A percentile compares a stretch with the other conserved stretches of the same genome.
Evolutionary conservation across 1,140 invertebrate genomes (phyloP).

Genomic region (Zaprionus camerounensis): DNA sequence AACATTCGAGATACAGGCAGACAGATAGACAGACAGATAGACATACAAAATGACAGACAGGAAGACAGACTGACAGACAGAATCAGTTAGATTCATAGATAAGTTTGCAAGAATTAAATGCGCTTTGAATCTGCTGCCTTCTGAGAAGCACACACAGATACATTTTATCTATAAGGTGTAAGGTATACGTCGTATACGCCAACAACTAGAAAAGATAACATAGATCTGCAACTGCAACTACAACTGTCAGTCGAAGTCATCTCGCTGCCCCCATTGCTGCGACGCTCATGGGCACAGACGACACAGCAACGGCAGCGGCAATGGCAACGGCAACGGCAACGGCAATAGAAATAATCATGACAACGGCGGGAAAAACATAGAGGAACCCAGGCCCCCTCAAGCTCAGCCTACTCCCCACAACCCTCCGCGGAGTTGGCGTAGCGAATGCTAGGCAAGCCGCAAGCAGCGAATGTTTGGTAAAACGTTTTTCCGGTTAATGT

Average conservation of each 20-base stretch:
- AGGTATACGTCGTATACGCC: too few relatives aligned
- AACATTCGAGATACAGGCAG: not conserved
- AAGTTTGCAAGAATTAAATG: too few relatives aligned
- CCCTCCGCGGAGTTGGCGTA: not conserved
- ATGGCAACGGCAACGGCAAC: not conserved
- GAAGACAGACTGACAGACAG: not conserved
- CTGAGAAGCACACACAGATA: too few relatives aligned
- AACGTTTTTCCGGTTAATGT: conserved; percentile 57
- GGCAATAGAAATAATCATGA: conserved; percentile 42
- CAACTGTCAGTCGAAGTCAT: not conserved
- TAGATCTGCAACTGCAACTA: not conserved
- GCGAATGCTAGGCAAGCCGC: conserved; percentile 21
- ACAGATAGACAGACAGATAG: not conserved
- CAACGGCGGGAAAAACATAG: conserved; percentile 42
- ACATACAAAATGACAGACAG: not conserved
- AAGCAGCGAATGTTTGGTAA: conserved; percentile 36
- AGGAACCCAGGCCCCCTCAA: not conserved
- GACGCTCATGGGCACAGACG: not conserved
- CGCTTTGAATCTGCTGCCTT: too few relatives aligned
- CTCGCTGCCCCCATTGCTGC: not conserved
- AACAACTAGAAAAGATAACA: not conserved
- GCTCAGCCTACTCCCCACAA: not conserved
- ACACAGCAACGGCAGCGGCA: not conserved
- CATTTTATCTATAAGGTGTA: too few relatives aligned
- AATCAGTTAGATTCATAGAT: not conserved